These are phyloP conservation scores for Megathymus violae DNA, from an alignment of 1,140 invertebrate genomes.

Conservation along the genomic window DNA sequence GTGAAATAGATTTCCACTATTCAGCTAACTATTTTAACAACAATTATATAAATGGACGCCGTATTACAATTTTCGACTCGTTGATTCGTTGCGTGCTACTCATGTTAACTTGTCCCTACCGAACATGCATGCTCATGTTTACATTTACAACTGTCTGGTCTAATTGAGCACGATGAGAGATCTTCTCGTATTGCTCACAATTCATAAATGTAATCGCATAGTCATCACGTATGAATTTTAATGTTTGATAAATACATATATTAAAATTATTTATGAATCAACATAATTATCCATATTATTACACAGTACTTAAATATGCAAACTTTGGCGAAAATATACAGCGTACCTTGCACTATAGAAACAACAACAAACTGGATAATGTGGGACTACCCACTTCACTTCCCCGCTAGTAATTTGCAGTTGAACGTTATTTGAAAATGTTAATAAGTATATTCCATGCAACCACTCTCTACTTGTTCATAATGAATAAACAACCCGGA, in stretches of 20 bases:
- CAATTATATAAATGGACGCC: too few relatives aligned
- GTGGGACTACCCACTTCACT: conserved; percentile 22
- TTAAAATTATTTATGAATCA: neutral
- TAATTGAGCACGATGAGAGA: conserved; percentile 22
- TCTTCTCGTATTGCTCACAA: conserved; percentile 6
- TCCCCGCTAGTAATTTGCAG: conserved; percentile 10
- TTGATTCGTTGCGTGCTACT: too few relatives aligned
- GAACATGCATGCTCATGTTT: conserved; percentile 6
- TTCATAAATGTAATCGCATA: conserved; percentile 9
- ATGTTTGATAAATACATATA: too few relatives aligned
- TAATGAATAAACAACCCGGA: conserved; percentile 20
- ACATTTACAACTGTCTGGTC: conserved; percentile 16
- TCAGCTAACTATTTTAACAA: too few relatives aligned
- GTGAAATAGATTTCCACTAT: too few relatives aligned
- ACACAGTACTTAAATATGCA: conserved; percentile 13
- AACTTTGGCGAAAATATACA: conserved; percentile 27
- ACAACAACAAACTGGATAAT: conserved; percentile 43
- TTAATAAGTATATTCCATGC: conserved; percentile 26
- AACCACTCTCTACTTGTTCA: conserved; percentile 9
- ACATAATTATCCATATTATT: conserved; percentile 7
- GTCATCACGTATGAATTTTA: conserved; percentile 17
- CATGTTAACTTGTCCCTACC: neutral
- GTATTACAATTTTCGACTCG: too few relatives aligned
- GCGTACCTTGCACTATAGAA: conserved; percentile 16
- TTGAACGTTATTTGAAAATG: conserved; percentile 26